Conservation (phyloP, 2,888 invertebrate species). For the Noctua pronuba region DNA sequence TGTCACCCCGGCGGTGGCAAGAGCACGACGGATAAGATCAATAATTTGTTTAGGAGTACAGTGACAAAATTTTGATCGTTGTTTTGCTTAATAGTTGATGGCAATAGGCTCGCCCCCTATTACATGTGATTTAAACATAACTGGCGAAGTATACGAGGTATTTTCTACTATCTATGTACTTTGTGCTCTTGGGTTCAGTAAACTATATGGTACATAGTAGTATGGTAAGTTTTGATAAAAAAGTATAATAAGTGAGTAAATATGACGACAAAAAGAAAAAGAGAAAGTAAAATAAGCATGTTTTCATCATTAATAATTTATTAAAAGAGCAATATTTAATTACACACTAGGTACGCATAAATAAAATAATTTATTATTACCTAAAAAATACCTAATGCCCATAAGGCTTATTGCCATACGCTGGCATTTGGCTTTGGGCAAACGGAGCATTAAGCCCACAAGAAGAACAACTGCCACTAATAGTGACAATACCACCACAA, state of each 20-base stretch:
- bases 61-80: no score
- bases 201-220: not conserved
- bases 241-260: not conserved
- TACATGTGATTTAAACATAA: no score
- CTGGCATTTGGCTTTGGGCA: not conserved
- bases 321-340: conserved; percentile 22
- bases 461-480: conserved; percentile 53
- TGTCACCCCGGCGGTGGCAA: no score
- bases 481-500: conserved; percentile 60
- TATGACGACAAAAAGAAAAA: not conserved
- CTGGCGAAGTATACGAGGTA: not conserved
- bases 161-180: not conserved
- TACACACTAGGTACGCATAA: conserved; percentile 11
- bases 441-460: conserved; percentile 38
- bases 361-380: conserved; percentile 24
- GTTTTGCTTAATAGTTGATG: not conserved
- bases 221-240: no score
- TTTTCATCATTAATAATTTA: not conserved
- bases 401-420: conserved; percentile 44
- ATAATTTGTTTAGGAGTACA: no score
- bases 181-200: not conserved
- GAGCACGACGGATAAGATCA: no score
- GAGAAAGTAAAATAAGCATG: not conserved
- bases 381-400: conserved; percentile 43
- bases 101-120: not conserved